phyloP scores from a whole-genome alignment of 2,888 invertebrate genomes.

The Acleris cristana region DNA sequence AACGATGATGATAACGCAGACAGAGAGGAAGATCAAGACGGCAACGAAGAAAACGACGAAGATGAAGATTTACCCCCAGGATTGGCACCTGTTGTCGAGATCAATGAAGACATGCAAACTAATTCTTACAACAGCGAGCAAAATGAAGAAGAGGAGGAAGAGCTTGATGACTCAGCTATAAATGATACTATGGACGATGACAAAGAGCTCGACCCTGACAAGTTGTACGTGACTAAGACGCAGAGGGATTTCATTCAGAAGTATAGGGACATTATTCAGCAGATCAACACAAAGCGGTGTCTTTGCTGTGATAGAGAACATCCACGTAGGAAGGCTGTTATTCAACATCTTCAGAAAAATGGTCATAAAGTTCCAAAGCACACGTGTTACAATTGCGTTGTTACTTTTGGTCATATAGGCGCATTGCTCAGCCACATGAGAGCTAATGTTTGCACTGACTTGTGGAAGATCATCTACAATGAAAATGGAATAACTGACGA shows the following conservation, averaged over 20 bases:
- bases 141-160: slow-evolving; percentile 66
- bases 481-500: slow-evolving; percentile 79
- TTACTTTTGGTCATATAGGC: slow-evolving; percentile 82
- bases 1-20: slow-evolving; percentile 50
- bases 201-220: slow-evolving; percentile 69
- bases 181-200: slow-evolving; percentile 60
- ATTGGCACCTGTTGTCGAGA: slow-evolving; percentile 70
- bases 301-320: slow-evolving; percentile 77
- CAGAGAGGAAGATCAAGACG: slow-evolving; percentile 51
- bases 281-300: slow-evolving; percentile 78
- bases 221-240: slow-evolving; percentile 70
- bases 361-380: slow-evolving; percentile 84
- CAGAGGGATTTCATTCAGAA: slow-evolving; percentile 76
- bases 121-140: slow-evolving; percentile 67
- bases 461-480: slow-evolving; percentile 80
- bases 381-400: slow-evolving; percentile 85
- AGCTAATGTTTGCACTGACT: slow-evolving; percentile 75
- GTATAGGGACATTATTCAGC: slow-evolving; percentile 75
- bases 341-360: slow-evolving; percentile 81
- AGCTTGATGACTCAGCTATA: slow-evolving; percentile 56
- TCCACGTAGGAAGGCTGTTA: slow-evolving; percentile 79
- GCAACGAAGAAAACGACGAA: slow-evolving; percentile 63
- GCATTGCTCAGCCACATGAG: slow-evolving; percentile 81
- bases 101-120: slow-evolving; percentile 75
- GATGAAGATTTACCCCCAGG: slow-evolving; percentile 67